Evolutionary conservation across 2,113 vertebrate genomes (phyloP).

Genomic region (Helogale parvula): DNA sequence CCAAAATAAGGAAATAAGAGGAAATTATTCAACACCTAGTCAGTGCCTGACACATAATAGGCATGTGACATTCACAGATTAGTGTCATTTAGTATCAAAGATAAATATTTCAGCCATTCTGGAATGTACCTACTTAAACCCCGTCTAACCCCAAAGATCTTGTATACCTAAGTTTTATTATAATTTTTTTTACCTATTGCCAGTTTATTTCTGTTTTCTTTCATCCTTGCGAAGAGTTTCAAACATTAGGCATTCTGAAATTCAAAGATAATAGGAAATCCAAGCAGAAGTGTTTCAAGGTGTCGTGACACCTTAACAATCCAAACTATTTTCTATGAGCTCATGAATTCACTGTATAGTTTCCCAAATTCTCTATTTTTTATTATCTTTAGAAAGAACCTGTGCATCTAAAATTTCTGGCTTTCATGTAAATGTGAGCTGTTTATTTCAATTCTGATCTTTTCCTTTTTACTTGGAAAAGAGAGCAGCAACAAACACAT

Average conservation of each 20-base stretch:
- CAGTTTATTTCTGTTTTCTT: neutral
- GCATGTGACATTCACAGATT: fast-evolving
- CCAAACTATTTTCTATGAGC: neutral
- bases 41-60: neutral
- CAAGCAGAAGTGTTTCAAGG: neutral
- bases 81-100: neutral
- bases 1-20: neutral
- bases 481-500: neutral
- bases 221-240: neutral
- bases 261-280: neutral
- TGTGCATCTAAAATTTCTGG: neutral
- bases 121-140: neutral
- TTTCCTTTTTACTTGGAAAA: slow-evolving; percentile 28
- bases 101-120: neutral
- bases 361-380: neutral
- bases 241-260: neutral
- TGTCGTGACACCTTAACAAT: neutral
- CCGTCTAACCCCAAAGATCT: neutral
- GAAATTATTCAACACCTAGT: neutral
- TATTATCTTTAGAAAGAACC: neutral
- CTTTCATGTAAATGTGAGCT: neutral
- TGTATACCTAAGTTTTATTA: neutral
- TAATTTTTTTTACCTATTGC: neutral
- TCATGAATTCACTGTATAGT: neutral
- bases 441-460: neutral